These are phyloP conservation scores for Lithobates pipiens DNA, from an alignment of 2,797 vertebrate species.

Conservation along the genomic window DNA sequence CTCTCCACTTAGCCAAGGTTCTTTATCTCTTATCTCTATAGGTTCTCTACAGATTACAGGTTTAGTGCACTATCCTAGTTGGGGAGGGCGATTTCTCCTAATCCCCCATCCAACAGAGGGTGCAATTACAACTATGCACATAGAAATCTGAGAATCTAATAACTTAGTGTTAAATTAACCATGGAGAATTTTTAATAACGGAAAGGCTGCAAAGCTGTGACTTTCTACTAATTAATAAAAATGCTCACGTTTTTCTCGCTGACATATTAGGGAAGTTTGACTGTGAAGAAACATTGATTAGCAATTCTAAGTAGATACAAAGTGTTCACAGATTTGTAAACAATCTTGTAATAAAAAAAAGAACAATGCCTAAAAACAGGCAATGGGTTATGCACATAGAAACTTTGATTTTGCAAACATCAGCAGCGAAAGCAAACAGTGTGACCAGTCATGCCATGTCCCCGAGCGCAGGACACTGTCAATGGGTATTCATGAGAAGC, in stretches of 20 bases:
- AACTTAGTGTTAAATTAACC: too few relatives aligned
- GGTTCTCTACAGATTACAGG: too few relatives aligned
- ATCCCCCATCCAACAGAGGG: too few relatives aligned
- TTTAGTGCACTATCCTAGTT: too few relatives aligned
- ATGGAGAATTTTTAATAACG: too few relatives aligned
- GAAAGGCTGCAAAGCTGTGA: background rate
- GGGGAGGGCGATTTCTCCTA: too few relatives aligned
- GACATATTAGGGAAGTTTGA: background rate
- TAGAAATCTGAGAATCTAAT: too few relatives aligned
- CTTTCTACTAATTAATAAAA: background rate
- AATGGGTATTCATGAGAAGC: background rate
- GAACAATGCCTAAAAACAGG: background rate
- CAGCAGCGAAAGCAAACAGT: background rate
- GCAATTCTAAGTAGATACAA: background rate
- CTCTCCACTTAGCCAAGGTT: too few relatives aligned
- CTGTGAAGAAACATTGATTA: background rate
- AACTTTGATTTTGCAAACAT: background rate
- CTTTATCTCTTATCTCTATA: too few relatives aligned
- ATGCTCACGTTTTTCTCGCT: background rate
- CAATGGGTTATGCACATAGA: background rate
- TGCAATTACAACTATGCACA: too few relatives aligned
- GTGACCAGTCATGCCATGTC: background rate
- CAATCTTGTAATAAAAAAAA: background rate
- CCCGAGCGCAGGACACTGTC: background rate
- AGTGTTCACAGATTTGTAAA: background rate